phyloP scores from a whole-genome alignment of 2,113 vertebrate species.

The Hemichromis elongatus region DNA sequence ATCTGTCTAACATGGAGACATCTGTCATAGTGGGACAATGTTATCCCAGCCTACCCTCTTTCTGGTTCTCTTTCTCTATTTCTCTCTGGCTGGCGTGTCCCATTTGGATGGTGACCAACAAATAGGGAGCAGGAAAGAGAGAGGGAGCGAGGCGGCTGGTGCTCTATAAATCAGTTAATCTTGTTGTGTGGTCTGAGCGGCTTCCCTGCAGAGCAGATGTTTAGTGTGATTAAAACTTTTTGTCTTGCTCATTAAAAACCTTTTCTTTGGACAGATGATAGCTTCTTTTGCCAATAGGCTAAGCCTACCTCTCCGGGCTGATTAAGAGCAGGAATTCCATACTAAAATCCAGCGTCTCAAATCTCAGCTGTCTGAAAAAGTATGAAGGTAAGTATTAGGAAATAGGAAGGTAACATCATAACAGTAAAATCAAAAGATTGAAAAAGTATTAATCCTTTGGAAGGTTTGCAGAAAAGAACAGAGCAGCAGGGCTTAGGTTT shows the following conservation, averaged over 20 bases:
- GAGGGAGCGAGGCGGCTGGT: neutral
- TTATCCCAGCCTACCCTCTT: conserved; percentile 23
- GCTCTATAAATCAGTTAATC: conserved; percentile 42
- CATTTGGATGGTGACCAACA: conserved; percentile 41
- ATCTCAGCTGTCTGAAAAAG: neutral
- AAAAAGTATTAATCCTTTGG: neutral
- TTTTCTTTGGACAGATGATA: conserved; percentile 37
- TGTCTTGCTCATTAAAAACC: conserved; percentile 47
- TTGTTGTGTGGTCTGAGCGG: conserved; percentile 18
- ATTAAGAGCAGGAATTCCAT: conserved; percentile 3
- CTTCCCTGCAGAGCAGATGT: conserved; percentile 53
- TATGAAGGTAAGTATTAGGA: neutral
- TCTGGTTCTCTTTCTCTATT: conserved; percentile 12
- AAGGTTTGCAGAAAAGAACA: neutral
- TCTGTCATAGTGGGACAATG: conserved; percentile 58
- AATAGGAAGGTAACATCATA: neutral
- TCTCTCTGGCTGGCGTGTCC: conserved; percentile 20
- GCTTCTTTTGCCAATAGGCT: conserved; percentile 22
- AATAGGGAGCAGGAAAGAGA: neutral
- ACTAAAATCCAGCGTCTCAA: neutral
- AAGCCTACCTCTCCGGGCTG: neutral
- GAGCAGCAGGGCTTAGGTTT: neutral
- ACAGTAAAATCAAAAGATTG: neutral
- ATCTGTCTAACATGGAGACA: conserved; percentile 54
- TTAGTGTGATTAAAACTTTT: conserved; percentile 52